Percentiles rank a stretch among this genome's conserved stretches.
Conservation (phyloP, 2,113 vertebrate genomes). For the Athene noctua region DNA sequence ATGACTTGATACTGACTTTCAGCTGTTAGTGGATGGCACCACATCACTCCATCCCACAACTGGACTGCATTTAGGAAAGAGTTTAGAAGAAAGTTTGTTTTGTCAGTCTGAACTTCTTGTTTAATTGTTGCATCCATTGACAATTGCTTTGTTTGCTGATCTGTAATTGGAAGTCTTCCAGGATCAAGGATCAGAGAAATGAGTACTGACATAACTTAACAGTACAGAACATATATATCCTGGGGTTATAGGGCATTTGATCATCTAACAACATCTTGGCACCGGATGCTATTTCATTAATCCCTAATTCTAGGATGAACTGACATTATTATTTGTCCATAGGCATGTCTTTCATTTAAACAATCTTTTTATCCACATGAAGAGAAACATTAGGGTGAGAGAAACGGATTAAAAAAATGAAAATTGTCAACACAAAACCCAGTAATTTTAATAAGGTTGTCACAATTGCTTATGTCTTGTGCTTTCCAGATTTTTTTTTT, state of each 20-base stretch:
- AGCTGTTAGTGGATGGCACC: fast-evolving
- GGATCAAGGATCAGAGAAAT: background rate
- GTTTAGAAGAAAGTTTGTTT: background rate
- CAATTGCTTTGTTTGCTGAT: background rate
- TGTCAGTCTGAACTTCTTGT: background rate
- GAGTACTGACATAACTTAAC: background rate
- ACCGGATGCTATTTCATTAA: background rate
- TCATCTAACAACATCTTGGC: background rate
- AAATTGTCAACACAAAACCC: background rate
- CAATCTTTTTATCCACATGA: background rate
- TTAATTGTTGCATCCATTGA: background rate
- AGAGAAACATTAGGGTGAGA: background rate
- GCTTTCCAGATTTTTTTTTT: background rate
- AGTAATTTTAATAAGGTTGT: background rate
- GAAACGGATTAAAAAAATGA: background rate
- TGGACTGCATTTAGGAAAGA: background rate
- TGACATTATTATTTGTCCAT: background rate
- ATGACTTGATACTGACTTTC: background rate
- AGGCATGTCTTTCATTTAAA: background rate
- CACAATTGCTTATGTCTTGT: background rate
- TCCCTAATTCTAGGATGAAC: background rate
- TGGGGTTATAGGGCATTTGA: background rate
- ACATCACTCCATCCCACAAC: background rate
- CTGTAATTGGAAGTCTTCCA: background rate
- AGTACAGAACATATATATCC: background rate